These are phyloP conservation scores for Aphodius sticticus DNA, from an alignment of 2,888 invertebrate species.

Conservation along the genomic window DNA sequence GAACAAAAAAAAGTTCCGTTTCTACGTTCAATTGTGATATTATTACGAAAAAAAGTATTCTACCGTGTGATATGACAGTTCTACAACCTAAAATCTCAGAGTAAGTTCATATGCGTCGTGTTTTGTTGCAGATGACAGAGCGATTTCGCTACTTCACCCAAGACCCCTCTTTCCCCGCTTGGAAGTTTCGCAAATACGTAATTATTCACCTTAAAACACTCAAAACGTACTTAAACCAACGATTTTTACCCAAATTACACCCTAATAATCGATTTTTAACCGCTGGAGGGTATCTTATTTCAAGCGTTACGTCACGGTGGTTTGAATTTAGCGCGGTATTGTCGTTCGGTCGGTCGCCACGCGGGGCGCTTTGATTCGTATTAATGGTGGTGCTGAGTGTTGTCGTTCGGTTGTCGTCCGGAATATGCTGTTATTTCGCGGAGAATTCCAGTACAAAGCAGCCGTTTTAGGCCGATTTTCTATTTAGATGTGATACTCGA, in stretches of 20 bases:
- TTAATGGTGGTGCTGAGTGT: constrained; percentile 14
- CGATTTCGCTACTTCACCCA: neutral
- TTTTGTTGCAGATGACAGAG: neutral
- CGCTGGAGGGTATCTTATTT: neutral
- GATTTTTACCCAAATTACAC: neutral
- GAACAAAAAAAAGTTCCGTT: constrained; percentile 9
- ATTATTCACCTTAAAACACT: too few relatives aligned
- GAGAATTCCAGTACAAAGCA: constrained; percentile 15
- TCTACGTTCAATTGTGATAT: neutral
- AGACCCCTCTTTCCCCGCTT: too few relatives aligned
- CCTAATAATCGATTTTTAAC: neutral
- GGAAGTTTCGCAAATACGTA: too few relatives aligned
- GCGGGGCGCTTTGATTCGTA: constrained; percentile 9
- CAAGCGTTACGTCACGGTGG: neutral
- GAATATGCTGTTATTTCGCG: constrained; percentile 5
- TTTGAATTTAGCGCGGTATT: constrained; percentile 4
- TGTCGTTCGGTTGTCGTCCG: neutral
- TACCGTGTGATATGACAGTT: neutral
- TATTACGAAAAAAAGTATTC: neutral
- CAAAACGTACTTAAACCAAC: too few relatives aligned
- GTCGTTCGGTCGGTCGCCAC: constrained; percentile 6
- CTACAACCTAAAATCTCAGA: neutral
- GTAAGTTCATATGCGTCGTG: neutral
- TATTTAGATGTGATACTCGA: constrained; percentile 18
- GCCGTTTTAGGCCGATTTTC: neutral